Evolutionary conservation across 2,113 vertebrate species (phyloP), one percentile per base, ranked within the genome.

Genomic region (Sphyrna mokarran): DNA sequence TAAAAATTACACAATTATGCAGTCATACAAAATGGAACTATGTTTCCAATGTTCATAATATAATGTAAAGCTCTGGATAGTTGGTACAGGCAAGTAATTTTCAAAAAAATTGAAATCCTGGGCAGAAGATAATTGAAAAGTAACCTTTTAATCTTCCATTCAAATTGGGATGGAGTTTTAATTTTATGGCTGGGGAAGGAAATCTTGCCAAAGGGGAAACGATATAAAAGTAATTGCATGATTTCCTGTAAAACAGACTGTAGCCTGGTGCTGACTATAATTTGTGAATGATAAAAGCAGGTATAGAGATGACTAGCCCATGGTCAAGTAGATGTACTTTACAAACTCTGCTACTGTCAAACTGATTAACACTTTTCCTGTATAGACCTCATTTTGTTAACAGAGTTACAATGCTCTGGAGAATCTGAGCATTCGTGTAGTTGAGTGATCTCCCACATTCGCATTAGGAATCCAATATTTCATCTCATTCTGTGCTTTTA

Each of bases 91-190:
- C 18, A 48, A 89, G 54, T 33, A 54, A 61, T n/a, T 90, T 61
- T 29, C 37, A 20, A 40, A 83, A 68, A 89, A 61, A 90, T 61
- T 14, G 58, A 61, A 90, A 6, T 48, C 58, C 54, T 89, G 9
- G 29, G 48, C 23, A 13, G 86, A 58, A 54, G 3, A 23, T 11
- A 89, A 58, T 54, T 89, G 43, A 89, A 89, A 89, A 54, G 48
- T 58, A 89, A 89, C 26, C 23, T 89, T 89, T 54, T 58, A 48
- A 89, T 89, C 86, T 90, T 90, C 87, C 87, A 90, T 90, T 90
- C 80, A 83, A 83, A 83, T 83, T 83, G 37, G 80, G 18, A 83
- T 83, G 37, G 40, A 14, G 37, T 40, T 83, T 83, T 90, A 61
- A 90, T 90, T 90, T 54, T 61, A 16, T 90, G 58, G 48, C 87